Conservation (phyloP, 2,113 vertebrate species). For the Sciurus niger region DNA sequence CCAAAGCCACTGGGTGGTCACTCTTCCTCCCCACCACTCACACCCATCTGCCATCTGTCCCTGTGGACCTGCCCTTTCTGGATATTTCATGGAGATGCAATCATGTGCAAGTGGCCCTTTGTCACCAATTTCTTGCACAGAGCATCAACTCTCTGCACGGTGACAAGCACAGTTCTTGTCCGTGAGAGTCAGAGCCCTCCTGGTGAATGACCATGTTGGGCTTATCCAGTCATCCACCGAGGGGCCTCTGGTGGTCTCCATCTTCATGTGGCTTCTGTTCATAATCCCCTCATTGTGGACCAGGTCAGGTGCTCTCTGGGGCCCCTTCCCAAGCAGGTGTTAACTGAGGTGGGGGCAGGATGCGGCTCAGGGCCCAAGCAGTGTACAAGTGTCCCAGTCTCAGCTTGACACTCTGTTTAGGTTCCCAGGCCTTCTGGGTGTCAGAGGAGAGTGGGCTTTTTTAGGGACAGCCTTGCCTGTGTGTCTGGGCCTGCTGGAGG, state of each 20-base stretch:
- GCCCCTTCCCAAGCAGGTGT: not conserved
- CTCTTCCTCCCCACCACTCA: not conserved
- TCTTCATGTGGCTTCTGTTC: not conserved
- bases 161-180: not conserved
- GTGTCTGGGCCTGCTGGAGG: not conserved
- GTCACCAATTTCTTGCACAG: not conserved
- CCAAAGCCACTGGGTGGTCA: rapidly evolving
- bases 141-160: rapidly evolving
- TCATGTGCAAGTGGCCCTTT: not conserved
- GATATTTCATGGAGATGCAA: too few relatives aligned
- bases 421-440: not conserved
- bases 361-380: too few relatives aligned
- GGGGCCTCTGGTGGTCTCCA: not conserved
- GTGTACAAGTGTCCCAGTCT: not conserved
- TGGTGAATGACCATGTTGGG: not conserved
- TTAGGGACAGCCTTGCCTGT: too few relatives aligned
- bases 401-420: not conserved
- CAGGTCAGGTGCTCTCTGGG: not conserved
- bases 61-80: too few relatives aligned
- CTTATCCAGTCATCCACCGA: too few relatives aligned
- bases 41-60: not conserved
- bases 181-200: not conserved
- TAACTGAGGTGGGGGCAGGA: not conserved
- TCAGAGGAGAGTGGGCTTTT: not conserved
- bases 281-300: too few relatives aligned